A percentile compares a stretch with the other conserved stretches of the same genome.
Evolutionary conservation across 2,797 vertebrate genomes (phyloP).

Genomic region (Florisuga fusca): DNA sequence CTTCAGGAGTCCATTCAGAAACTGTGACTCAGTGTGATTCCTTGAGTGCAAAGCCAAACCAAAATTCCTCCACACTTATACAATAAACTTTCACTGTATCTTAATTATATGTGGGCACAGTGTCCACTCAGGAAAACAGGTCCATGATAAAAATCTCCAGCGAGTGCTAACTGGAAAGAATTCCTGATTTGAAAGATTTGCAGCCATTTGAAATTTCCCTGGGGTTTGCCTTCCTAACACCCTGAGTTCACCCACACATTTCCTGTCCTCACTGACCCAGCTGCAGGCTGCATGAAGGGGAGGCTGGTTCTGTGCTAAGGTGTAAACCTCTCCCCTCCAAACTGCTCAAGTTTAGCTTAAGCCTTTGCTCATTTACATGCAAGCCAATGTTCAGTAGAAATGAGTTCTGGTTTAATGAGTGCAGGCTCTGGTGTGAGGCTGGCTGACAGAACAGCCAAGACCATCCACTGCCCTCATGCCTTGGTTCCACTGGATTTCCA

Average conservation of each 20-base stretch:
- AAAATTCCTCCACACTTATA: conserved; percentile 62
- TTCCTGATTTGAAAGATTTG: conserved; percentile 12
- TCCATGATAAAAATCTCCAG: conserved; percentile 48
- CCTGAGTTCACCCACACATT: conserved; percentile 12
- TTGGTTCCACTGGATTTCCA: background rate
- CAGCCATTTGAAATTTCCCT: conserved; percentile 26
- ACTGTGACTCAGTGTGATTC: conserved; percentile 32
- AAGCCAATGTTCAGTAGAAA: background rate
- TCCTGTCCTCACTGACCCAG: background rate
- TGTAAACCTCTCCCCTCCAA: background rate
- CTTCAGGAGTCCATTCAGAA: background rate
- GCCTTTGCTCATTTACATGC: background rate
- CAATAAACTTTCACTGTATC: conserved; percentile 61
- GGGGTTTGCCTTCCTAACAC: background rate
- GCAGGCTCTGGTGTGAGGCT: background rate
- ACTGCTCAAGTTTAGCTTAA: background rate
- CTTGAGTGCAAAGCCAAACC: conserved; percentile 59
- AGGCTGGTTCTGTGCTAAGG: background rate
- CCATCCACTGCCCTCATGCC: accelerated
- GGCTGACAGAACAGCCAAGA: background rate
- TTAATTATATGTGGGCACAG: conserved; percentile 3
- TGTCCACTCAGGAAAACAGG: conserved; percentile 45
- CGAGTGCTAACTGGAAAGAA: conserved; percentile 33
- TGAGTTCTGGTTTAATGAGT: background rate
- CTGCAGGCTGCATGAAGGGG: background rate